phyloP scores from a whole-genome alignment of 35 echinoderm and acorn worm species.

The Anneissia japonica region DNA sequence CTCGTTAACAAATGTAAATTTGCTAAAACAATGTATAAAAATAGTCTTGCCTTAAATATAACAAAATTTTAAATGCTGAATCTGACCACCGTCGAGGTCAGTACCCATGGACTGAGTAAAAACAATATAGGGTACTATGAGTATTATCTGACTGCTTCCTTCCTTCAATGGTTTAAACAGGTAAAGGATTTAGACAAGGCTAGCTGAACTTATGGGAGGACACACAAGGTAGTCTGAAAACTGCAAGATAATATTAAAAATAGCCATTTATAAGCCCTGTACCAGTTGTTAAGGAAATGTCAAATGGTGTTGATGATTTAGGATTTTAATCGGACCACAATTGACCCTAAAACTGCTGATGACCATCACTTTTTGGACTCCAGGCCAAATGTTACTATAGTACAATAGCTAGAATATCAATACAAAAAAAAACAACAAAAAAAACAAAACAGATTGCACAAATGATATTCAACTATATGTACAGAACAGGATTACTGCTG shows the following conservation, averaged over 20 bases:
- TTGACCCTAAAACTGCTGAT: background rate
- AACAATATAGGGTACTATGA: background rate
- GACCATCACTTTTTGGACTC: too few relatives aligned
- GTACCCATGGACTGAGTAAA: background rate
- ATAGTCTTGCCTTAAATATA: too few relatives aligned
- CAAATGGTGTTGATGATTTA: background rate
- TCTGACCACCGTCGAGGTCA: background rate
- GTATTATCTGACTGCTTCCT: background rate
- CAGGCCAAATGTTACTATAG: too few relatives aligned
- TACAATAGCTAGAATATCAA: background rate
- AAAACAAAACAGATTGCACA: too few relatives aligned
- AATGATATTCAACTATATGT: too few relatives aligned
- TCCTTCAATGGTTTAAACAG: background rate
- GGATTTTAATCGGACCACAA: background rate
- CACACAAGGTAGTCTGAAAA: background rate
- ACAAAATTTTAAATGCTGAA: too few relatives aligned
- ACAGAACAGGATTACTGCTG: too few relatives aligned
- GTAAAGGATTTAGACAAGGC: background rate
- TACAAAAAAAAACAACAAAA: background rate
- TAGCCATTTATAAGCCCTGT: background rate
- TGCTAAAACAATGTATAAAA: too few relatives aligned
- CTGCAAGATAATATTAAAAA: background rate
- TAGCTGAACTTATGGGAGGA: background rate
- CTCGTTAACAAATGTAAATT: too few relatives aligned
- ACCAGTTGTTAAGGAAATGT: background rate